Base-by-base conservation (phyloP, 2,113 vertebrate genomes). In the Tragulus kanchil region DNA sequence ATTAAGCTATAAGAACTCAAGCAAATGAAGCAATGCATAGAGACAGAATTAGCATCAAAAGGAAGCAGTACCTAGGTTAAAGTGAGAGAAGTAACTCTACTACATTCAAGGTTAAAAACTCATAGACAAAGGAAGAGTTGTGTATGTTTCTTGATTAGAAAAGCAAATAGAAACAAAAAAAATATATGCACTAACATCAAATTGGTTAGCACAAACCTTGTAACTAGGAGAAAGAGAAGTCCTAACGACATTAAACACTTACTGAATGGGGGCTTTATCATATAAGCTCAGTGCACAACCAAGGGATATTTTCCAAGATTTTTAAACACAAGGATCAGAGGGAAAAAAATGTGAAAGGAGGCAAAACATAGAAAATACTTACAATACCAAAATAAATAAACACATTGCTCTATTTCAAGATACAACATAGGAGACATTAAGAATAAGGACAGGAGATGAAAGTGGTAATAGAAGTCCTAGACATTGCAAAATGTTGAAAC, bases 311-410 rank as follows among this genome's bases (percentile, higher is more conserved):
- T 93, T 84, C 19, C 36, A 79, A 96, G 26, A 1, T 59, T 95
- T 96, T 90, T 83, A 83, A 93, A 96, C 28, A 96, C 23, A 64
- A 67, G 19, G 67, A 95, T 93, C 90, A 98, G 96, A 95, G 84
- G 36, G 36, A 84, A 84, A 96, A 96, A 79, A 89, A 81, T 86
- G 75, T 87, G 31, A 96, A 94, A 95, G 50, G 56, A 94, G 96
- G 45, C 31, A 95, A 84, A 93, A 10, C 73, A 67, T 31, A 97
- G 79, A 93, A 31, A 50, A 93, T 61, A 92, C 26, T 85, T 94
- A 86, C 4, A 69, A 67, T 77, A 83, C 10, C 36, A 92, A 97
- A 97, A 90, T 79, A 97, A 97, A 90, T 79, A 92, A 97, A 50
- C 62, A 90, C 81, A 87, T 85, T 69, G 11, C 48, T 88, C 25